Evolutionary conservation across 2,113 vertebrate species (phyloP), one percentile per base, ranked within the genome.

Genomic region (Tricholaema leucomelas): DNA sequence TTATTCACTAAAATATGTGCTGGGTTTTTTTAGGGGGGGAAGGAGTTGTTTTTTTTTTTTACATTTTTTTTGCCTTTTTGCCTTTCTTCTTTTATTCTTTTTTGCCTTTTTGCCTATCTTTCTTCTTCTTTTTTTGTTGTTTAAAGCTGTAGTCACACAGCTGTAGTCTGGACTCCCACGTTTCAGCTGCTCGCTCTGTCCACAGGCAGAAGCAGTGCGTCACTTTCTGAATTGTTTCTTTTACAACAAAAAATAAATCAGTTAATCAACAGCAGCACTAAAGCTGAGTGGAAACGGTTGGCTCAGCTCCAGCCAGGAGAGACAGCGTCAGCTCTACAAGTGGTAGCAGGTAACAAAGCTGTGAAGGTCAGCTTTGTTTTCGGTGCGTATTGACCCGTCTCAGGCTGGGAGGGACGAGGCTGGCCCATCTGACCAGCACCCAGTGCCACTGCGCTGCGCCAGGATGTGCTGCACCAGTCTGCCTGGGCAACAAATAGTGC

Each of bases 131-230:
- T 58, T 48, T 30, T 52, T 46, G 35, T 58, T 64, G 46, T 61
- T 50, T 21, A 74, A 92, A 93, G 55, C 93, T 92, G 89, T 77
- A 95, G 93, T 95, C 95, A 97, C 94, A 96, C 96, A 96, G 95
- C 95, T 97, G 95, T 92, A 96, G 95, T 96, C 95, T 97, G 89
- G 96, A 95, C 92, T 95, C 95, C 95, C 95, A 96, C 95, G 66
- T 96, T 90, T 96, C 96, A 97, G 95, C 96, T 97, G 96, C 96
- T 96, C 94, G 64, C 92, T 95, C 94, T 92, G 95, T 95, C 96
- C 96, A 93, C 91, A 91, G 86, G 92, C 95, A 97, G 92, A 96
- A 96, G 93, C 79, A 95, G 90, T 91, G 92, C 81, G 79, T 96
- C 96, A 96, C 91, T 93, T 94, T 94, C 91, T 83, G 95, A 91